Percentiles rank a stretch among this genome's conserved stretches.
Evolutionary conservation across 92 coral and sea anemone genomes (phyloP).

Genomic region (Zoanthus sociatus): DNA sequence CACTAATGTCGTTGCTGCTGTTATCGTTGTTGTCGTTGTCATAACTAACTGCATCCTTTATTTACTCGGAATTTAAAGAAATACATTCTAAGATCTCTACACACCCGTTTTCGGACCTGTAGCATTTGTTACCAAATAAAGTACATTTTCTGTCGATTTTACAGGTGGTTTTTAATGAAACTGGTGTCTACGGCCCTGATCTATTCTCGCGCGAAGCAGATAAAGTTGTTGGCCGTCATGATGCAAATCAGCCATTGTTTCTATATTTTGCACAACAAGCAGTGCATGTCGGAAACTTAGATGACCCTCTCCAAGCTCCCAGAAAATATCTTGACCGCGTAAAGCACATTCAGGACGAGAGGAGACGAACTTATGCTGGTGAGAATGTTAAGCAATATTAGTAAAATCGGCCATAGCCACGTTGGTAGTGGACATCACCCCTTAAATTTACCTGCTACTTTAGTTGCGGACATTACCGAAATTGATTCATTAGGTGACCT

Average conservation of each 20-base stretch:
- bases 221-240: conserved; percentile 78
- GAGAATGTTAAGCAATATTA: background rate
- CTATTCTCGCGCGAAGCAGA: conserved; percentile 94
- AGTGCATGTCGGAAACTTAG: conserved; percentile 91
- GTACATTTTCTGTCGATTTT: background rate
- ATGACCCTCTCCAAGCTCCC: conserved; percentile 96
- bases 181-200: conserved; percentile 94
- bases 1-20: too few species aligned
- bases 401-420: background rate
- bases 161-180: conserved; percentile 94
- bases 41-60: background rate
- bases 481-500: too few species aligned
- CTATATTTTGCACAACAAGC: conserved; percentile 98
- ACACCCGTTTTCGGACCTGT: background rate
- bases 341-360: conserved; percentile 75
- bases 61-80: background rate
- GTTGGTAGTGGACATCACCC: too few species aligned
- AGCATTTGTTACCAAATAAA: background rate
- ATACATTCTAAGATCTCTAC: background rate
- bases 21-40: background rate
- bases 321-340: conserved; percentile 84
- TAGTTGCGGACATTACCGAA: too few species aligned
- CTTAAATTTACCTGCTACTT: too few species aligned
- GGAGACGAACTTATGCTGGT: conserved; percentile 93
- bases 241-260: conserved; percentile 82